These are phyloP conservation scores for Lathronympha strigana DNA, from an alignment of 2,888 invertebrate genomes.

Conservation along the genomic window DNA sequence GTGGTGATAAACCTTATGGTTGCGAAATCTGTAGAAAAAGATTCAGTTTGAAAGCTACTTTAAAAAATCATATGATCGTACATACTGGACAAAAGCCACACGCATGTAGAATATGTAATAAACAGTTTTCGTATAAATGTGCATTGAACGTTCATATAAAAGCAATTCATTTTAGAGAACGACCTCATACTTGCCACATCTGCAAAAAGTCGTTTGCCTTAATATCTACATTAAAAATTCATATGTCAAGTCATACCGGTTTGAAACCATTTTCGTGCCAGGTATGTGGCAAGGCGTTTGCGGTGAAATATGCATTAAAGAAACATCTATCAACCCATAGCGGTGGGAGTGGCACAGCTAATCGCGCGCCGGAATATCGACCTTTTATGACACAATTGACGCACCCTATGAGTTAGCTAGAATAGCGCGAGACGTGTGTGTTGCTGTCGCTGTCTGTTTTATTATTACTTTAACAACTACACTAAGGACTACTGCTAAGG, in stretches of 20 bases:
- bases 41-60: slow-evolving; percentile 15
- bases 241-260: slow-evolving; percentile 19
- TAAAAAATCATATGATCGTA: slow-evolving; percentile 23
- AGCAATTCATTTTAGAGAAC: slow-evolving; percentile 12
- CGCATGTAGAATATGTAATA: slow-evolving; percentile 14
- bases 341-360: slow-evolving; percentile 1
- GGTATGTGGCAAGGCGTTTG: slow-evolving; percentile 10
- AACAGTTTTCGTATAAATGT: slow-evolving; percentile 25
- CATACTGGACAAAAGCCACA: slow-evolving; percentile 16
- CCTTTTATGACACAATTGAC: slow-evolving; percentile 13
- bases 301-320: slow-evolving; percentile 19
- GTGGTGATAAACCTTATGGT: slow-evolving; percentile 2
- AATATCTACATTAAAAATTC: slow-evolving; percentile 10
- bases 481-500: no score
- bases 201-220: slow-evolving; percentile 12
- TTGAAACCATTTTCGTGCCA: slow-evolving; percentile 8
- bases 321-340: slow-evolving; percentile 12
- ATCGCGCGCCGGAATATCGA: not conserved
- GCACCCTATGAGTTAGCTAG: not conserved
- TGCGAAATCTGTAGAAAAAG: slow-evolving; percentile 19
- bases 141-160: slow-evolving; percentile 24
- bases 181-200: slow-evolving; percentile 8
- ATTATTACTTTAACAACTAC: no score
- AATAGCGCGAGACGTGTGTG: no score
- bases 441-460: no score